Base-by-base conservation (phyloP, 2,113 vertebrate genomes). In the Cololabis saira region DNA sequence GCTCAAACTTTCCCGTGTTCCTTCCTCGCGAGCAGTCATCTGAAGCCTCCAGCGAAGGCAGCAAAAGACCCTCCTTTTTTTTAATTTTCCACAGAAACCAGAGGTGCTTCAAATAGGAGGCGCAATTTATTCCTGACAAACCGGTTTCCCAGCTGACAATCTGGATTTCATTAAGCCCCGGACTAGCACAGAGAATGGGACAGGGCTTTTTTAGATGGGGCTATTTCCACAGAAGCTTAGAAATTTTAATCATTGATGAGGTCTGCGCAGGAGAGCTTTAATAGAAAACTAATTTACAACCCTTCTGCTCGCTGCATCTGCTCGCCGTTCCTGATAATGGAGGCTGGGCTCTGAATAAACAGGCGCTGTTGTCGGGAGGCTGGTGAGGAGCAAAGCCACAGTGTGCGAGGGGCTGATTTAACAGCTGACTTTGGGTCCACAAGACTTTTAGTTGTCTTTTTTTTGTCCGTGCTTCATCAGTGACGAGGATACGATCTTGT, bases 201-300 rank as follows among this genome's bases (percentile, higher is more conserved):
- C 55, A 71, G 73, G 67, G 62, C 61, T 78, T 78, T 80, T 82
- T 69, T 61, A 78, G 79, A 84, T 37, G 74, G 84, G 69, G 33
- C 33, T 70, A 83, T 82, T 88, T 88, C 83, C 79, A 82, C 81
- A 78, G 71, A 76, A 78, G 81, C 79, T 81, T 78, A 85, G 71
- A 66, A 70, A 71, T 79, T 73, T 85, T 70, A 89, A 85, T 87
- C 75, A 89, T 87, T 89, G 84, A 87, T 85, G 87, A 87, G 80
- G 82, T 62, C 71, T 59, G 72, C 50, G 72, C 80, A 75, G 75
- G 74, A 83, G 77, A 75, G 73, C 75, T 83, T 85, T 81, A 87
- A 89, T 85, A 87, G 82, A 80, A 85, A 87, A 81, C 84, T 85
- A 69, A 87, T 89, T 89, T 79, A 79, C 74, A 79, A 66, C 69